Evolutionary conservation across 2,888 invertebrate species (phyloP), one percentile per base, ranked within the genome.

Genomic region (Unio pictorum): DNA sequence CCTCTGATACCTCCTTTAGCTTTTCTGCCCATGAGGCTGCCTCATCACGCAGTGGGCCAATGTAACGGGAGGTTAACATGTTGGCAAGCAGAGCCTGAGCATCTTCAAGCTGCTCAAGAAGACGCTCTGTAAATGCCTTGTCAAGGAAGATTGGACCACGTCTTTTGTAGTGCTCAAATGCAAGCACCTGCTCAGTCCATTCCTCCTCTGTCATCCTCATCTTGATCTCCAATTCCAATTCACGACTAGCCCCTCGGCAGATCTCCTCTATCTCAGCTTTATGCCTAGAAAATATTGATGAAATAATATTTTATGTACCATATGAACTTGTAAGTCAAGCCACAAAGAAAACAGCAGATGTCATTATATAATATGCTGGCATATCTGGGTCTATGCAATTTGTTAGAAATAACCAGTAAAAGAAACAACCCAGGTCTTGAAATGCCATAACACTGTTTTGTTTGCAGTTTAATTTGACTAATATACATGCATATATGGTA

Each of bases 141-240:
- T 90, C 89, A 66, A 90, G 83, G 78, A 86, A 87, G 75, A 90
- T 88, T 15, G 88, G 87, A 18, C 90, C 89, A 28, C 88, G 86
- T 64, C 86, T 86, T 78, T 89, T 89, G 84, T 89, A 90, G 69
- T 85, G 86, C 73, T 89, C 87, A 78, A 90, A 90, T 68, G 85
- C 86, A 17, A 90, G 81, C 66, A 89, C 89, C 81, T 90, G 90
- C 74, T 90, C 90, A 8, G 89, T 90, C 90, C 90, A 90, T 76
- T 90, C 89, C 67, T 90, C 90, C 74, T 90, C 90, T 11, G 89
- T 90, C 73, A 87, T 81, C 57, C 88, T 81, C 86, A 90, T 87
- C 78, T 88, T 89, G 57, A 87, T 86, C 75, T 90, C 90, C 58
- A 90, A 82, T 72, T 90, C 89, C 63, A 89, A 77, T 75, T 90